Evolutionary conservation across 2,888 invertebrate species (phyloP), one percentile per base, ranked within the genome.

Genomic region (Cephus pulcher): DNA sequence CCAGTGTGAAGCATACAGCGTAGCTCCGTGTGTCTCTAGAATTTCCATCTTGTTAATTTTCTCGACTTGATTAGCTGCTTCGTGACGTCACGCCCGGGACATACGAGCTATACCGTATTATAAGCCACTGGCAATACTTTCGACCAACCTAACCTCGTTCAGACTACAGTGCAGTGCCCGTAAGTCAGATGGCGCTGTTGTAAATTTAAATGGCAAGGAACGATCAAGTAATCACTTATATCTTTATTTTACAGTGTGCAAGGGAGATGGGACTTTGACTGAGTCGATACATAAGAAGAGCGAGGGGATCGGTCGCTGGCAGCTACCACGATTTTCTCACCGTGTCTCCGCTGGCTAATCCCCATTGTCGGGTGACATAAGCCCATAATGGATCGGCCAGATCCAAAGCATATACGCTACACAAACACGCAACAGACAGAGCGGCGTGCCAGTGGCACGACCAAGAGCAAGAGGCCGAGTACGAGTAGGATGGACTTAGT

Each of bases 361-460:
- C 88, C 88, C 78, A 88, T 90, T 90, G 89, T 89, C 87, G 87
- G 84, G 84, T 81, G 86, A 89, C 89, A 87, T 89, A 88, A 89
- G 88, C 87, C 87, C 84, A 87, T 90, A 91, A 91, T 91, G 89
- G 90, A 90, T 91, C 88, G 90, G 83, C 84, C 85, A 85, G 87
- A 90, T 89, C 88, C 88, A 83, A 81, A 80, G 81, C 80, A 79
- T 83, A 81, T 81, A 75, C 77, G 80, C 77, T 76, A 75, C 79
- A 80, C 82, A 79, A 83, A 84, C 84, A 83, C 75, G 79, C 80
- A 73, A 76, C 78, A 71, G 40, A 73, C 70, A 73, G 76, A 74
- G 34, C 23, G 76, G 78, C 40, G 77, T 75, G 69, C 71, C 37
- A 30, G 68, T 32, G 32, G 71, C 71, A 71, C 71, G 71, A 32